Evolutionary conservation across 2,113 vertebrate species (phyloP), one percentile per base, ranked within the genome.

Genomic region (Chitala chitala): DNA sequence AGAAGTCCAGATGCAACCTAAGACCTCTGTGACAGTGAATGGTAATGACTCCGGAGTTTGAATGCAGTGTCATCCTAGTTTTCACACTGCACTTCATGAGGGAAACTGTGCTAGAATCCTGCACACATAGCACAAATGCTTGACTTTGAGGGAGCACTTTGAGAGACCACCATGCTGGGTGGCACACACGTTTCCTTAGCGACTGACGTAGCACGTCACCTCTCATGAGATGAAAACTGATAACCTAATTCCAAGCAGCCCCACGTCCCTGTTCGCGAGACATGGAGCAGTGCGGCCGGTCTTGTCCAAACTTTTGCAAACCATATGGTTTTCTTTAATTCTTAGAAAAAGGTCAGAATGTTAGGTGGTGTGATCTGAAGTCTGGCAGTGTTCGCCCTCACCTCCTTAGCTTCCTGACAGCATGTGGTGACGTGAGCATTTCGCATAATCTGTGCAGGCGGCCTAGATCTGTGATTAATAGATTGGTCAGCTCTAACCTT

Each of bases 141-240:
- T n/a, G n/a, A n/a, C n/a, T n/a, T n/a, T n/a, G n/a, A n/a, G n/a
- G n/a, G n/a, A n/a, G n/a, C n/a, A n/a, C n/a, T n/a, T n/a, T 54
- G 15, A 36, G 63, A 72, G 76, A 81, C 76, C 38, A 58, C 72
- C 85, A 79, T 78, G 85, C 82, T 86, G 84, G 82, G 85, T 86
- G 87, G 86, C 79, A 86, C 83, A 78, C 72, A 20, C 24, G 72
- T 75, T 70, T 64, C 24, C 46, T 69, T 75, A 78, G 79, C 88
- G 88, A 89, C 75, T 89, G 84, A 87, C 87, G 87, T 72, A 73
- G 72, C 74, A 73, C 77, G 61, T n/a, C n/a, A n/a, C n/a, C n/a
- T n/a, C n/a, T n/a, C n/a, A n/a, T n/a, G n/a, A n/a, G n/a, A n/a
- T n/a, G n/a, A n/a, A n/a, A n/a, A n/a, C n/a, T n/a, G n/a, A n/a